Base-by-base conservation (phyloP, 2,888 invertebrate genomes). In the Zootermopsis nevadensis region DNA sequence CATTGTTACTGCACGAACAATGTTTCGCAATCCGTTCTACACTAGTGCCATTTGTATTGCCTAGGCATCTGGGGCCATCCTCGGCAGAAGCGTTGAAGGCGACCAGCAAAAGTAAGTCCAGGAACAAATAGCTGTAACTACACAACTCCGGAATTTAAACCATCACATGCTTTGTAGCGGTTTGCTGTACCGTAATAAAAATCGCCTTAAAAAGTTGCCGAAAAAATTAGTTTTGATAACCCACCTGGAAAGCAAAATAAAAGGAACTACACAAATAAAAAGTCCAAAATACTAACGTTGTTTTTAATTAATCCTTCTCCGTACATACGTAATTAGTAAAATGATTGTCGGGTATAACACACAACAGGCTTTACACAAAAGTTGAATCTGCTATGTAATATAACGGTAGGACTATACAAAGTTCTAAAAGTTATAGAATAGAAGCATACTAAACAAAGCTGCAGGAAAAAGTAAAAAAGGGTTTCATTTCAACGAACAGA, bases 211-310 rank as follows among this genome's bases (percentile, higher is more conserved):
- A 82, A 82, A 66, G 81, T 66, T 81, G 30, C 72, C 76, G 60
- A 72, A 48, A 80, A 82, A 74, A 81, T 30, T 53, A 82, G 76
- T 76, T 82, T 82, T 82, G 82, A 82, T 82, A 82, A 35, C 27
- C 74, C 82, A 82, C 82, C 82, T 82, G 82, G 82, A 82, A 82
- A 82, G 53, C 55, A 42, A 76, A 31, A 80, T 33, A 82, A 74
- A 12, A 74, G 76, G 38, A 79, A 55, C 76, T 82, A 82, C 74
- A 55, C 76, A 60, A 60, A 82, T 74, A 72, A 82, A 82, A 81
- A 31, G 31, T 55, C 60, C 53, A 77, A 55, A 79, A 79, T 79
- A 79, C 66, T 55, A 69, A 72, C 82, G 69, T 60, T 69, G 81
- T 81, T 81, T 81, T 81, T 69, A 72, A 81, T 81, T 74, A 76